These are phyloP conservation scores for Odontamblyopus lacepedii DNA, from an alignment of 2,797 vertebrate genomes.

Conservation along the genomic window DNA sequence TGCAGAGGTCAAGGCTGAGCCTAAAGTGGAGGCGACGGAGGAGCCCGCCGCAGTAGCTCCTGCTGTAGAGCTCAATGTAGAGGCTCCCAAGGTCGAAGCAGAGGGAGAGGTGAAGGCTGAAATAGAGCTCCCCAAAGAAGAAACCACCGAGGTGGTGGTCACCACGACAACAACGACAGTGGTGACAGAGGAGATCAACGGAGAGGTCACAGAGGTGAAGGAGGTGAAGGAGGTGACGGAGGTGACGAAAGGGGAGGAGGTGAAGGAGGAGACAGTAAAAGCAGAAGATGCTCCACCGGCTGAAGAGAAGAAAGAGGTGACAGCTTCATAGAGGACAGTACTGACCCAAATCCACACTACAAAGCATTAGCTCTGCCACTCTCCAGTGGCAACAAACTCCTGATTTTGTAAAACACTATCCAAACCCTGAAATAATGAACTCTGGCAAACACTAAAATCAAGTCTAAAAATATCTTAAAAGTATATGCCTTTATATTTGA, in stretches of 20 bases:
- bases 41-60: slow-evolving; percentile 25
- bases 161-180: slow-evolving; percentile 18
- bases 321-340: slow-evolving; percentile 70
- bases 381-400: slow-evolving; percentile 37
- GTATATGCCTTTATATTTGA: slow-evolving; percentile 33
- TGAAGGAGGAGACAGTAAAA: slow-evolving; percentile 32
- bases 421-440: slow-evolving; percentile 37
- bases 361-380: slow-evolving; percentile 31
- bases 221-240: slow-evolving; percentile 21
- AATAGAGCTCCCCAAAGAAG: slow-evolving; percentile 20
- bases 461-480: slow-evolving; percentile 9
- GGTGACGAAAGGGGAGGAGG: slow-evolving; percentile 25
- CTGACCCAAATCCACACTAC: slow-evolving; percentile 36
- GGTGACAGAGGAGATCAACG: not conserved
- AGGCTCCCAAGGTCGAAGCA: slow-evolving; percentile 18
- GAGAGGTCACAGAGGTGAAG: slow-evolving; percentile 1
- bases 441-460: not conserved
- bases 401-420: slow-evolving; percentile 15
- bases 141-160: slow-evolving; percentile 18
- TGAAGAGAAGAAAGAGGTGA: slow-evolving; percentile 62
- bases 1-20: slow-evolving; percentile 31
- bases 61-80: slow-evolving; percentile 34
- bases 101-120: slow-evolving; percentile 45
- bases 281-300: slow-evolving; percentile 29
- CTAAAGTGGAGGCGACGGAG: slow-evolving; percentile 20